Percentiles rank a stretch among this genome's conserved stretches.
These are phyloP conservation scores for Hemiprocne comata DNA, from an alignment of 2,113 vertebrate species.

Conservation along the genomic window DNA sequence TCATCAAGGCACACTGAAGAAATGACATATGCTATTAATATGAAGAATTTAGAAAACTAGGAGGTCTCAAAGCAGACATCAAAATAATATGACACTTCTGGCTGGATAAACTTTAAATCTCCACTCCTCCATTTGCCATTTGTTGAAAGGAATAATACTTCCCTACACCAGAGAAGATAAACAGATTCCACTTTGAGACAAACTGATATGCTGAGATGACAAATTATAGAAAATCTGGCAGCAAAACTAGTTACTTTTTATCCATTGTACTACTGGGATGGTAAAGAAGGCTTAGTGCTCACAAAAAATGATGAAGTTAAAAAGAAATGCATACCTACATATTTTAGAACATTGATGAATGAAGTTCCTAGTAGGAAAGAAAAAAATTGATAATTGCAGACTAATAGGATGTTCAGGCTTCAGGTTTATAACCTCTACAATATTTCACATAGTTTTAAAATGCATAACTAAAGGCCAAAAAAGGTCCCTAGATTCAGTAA, in stretches of 20 bases:
- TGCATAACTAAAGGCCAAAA: not conserved
- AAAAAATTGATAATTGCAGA: not conserved
- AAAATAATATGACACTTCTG: not conserved
- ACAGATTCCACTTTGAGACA: not conserved
- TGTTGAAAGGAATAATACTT: not conserved
- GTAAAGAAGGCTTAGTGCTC: not conserved
- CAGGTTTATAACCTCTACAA: not conserved
- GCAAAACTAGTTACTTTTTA: not conserved
- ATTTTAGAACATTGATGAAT: not conserved
- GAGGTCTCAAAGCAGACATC: not conserved
- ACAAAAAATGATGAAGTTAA: not conserved
- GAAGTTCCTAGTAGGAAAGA: not conserved
- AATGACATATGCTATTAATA: fast-evolving
- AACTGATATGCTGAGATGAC: not conserved
- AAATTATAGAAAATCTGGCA: not conserved
- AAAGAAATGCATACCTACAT: not conserved
- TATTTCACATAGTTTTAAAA: not conserved
- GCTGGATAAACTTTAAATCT: not conserved
- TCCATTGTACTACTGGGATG: not conserved
- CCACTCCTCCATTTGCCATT: not conserved
- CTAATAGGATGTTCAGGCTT: not conserved
- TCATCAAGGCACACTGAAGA: not conserved
- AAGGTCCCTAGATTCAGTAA: not conserved
- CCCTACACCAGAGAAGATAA: not conserved
- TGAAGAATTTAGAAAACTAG: not conserved